phyloP scores from a whole-genome alignment of 2,113 vertebrate species.

The Apus apus region DNA sequence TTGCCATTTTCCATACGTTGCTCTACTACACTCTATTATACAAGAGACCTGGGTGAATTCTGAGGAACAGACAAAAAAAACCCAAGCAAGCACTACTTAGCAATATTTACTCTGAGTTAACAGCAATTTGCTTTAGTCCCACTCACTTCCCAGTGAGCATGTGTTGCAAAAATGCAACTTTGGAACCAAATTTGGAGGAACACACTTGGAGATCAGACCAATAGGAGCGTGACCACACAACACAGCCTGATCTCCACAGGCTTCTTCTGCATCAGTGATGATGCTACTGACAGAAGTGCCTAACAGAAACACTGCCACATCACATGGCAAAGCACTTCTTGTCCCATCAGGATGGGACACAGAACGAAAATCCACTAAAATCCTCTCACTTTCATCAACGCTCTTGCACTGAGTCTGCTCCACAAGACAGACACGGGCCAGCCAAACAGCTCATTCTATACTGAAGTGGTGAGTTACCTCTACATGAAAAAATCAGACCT shows the following conservation, averaged over 20 bases:
- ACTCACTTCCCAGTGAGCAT: not conserved
- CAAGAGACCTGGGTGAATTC: not conserved
- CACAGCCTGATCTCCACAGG: not conserved
- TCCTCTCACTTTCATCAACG: not conserved
- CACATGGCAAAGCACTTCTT: not conserved
- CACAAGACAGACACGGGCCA: fast-evolving
- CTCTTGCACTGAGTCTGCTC: not conserved
- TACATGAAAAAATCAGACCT: not conserved
- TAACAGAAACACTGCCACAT: not conserved
- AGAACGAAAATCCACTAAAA: not conserved
- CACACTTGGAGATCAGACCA: not conserved
- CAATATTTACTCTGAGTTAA: not conserved
- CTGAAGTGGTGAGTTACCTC: fast-evolving
- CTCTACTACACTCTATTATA: not conserved
- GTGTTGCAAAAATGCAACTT: not conserved
- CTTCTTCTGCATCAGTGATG: not conserved
- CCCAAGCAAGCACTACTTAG: not conserved
- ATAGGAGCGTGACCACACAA: fast-evolving
- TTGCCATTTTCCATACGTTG: not conserved
- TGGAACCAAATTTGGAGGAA: not conserved
- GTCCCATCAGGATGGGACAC: not conserved
- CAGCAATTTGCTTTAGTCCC: not conserved
- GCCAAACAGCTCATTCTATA: not conserved
- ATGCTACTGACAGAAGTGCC: not conserved
- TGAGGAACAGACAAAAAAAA: not conserved